Evolutionary conservation across 1,140 invertebrate species (phyloP).

Genomic region (Kradibia gibbosae): DNA sequence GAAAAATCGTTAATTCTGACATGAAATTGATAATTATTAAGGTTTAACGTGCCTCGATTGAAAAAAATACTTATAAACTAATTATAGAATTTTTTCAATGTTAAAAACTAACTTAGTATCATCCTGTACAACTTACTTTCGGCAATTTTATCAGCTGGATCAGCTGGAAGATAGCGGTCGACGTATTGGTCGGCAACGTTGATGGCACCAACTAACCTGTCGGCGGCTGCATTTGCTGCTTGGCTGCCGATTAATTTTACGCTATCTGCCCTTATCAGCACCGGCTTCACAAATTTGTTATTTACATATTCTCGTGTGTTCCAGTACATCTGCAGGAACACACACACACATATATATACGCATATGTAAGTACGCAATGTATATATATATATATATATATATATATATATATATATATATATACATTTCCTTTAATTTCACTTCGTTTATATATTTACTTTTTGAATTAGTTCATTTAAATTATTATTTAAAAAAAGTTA

Average conservation of each 20-base stretch:
- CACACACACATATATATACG: too few species aligned
- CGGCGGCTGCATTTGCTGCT: constrained; percentile 80
- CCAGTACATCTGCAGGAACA: constrained; percentile 78
- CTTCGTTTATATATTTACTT: too few species aligned
- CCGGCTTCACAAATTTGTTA: constrained; percentile 77
- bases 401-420: not conserved
- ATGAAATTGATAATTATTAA: too few species aligned
- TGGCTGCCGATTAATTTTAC: constrained; percentile 83
- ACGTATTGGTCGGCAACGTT: constrained; percentile 85
- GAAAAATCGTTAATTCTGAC: too few species aligned
- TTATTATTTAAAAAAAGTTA: too few species aligned
- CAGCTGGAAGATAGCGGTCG: constrained; percentile 83
- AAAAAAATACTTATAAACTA: too few species aligned
- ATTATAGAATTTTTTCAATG: too few species aligned
- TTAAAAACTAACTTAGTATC: not conserved
- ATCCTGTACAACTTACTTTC: constrained; percentile 62
- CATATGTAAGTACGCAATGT: too few species aligned
- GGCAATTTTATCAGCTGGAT: constrained; percentile 75
- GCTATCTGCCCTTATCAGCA: constrained; percentile 82
- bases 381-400: not conserved
- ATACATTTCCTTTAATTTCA: too few species aligned
- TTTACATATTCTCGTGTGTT: constrained; percentile 84
- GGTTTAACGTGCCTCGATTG: too few species aligned
- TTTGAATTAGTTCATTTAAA: too few species aligned
- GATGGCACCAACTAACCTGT: constrained; percentile 80